A percentile compares a stretch with the other conserved stretches of the same genome.
Conservation (phyloP, 1,140 invertebrate genomes). For the Drosophila pseudoananassae region DNA sequence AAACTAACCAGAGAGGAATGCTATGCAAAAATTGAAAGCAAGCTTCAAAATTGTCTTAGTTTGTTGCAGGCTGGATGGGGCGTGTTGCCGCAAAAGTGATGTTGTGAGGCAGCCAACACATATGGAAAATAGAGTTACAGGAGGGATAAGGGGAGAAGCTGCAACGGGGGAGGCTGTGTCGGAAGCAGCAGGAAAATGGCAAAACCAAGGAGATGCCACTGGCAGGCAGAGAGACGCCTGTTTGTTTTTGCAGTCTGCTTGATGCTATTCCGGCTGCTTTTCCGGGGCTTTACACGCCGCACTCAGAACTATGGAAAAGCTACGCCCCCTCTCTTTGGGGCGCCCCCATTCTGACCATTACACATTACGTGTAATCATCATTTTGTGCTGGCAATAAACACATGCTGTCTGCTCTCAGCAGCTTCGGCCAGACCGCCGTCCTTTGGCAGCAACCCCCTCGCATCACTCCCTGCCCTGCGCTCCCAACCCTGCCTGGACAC, state of each 20-base stretch:
- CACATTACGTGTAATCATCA: slow-evolving; percentile 81
- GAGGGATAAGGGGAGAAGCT: not conserved
- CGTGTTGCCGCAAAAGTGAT: slow-evolving; percentile 18
- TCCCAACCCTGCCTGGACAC: slow-evolving; percentile 3
- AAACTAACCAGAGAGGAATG: slow-evolving; percentile 1
- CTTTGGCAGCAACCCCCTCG: slow-evolving; percentile 7
- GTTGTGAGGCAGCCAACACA: slow-evolving; percentile 52
- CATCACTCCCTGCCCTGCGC: not conserved
- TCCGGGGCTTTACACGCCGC: slow-evolving; percentile 62
- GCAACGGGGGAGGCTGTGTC: not conserved
- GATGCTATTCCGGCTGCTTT: slow-evolving; percentile 76
- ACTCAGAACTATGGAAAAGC: slow-evolving; percentile 33
- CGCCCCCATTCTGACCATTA: slow-evolving; percentile 35
- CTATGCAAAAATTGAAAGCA: slow-evolving; percentile 25
- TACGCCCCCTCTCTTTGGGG: slow-evolving; percentile 5
- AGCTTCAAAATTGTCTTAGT: slow-evolving; percentile 33
- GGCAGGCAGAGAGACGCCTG: slow-evolving; percentile 43
- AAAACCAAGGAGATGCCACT: slow-evolving; percentile 49
- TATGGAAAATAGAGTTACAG: slow-evolving; percentile 65
- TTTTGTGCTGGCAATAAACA: slow-evolving; percentile 82
- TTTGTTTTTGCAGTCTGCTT: slow-evolving; percentile 73
- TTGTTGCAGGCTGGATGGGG: slow-evolving; percentile 16
- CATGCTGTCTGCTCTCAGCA: slow-evolving; percentile 68
- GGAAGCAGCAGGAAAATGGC: slow-evolving; percentile 24
- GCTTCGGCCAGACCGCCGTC: slow-evolving; percentile 13